These are phyloP conservation scores for Deroplatys truncata DNA, from an alignment of 2,888 invertebrate species.

Conservation along the genomic window DNA sequence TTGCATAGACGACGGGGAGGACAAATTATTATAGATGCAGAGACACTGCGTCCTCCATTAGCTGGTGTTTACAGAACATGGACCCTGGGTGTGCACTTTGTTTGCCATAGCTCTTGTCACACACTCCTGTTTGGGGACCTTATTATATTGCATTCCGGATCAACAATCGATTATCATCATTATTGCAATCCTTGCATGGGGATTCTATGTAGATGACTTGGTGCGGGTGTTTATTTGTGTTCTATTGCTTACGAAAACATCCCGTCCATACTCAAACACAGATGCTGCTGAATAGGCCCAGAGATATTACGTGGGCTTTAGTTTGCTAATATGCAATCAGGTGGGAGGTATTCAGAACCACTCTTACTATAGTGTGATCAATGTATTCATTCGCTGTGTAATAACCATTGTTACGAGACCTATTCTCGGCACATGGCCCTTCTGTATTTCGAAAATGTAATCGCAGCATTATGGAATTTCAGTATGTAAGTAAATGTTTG, in stretches of 20 bases:
- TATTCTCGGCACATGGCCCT: too few species aligned
- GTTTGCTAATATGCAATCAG: neutral
- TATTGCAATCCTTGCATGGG: neutral
- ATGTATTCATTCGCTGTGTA: neutral
- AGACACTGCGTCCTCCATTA: neutral
- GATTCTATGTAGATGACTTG: neutral
- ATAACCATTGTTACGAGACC: too few species aligned
- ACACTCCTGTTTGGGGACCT: neutral
- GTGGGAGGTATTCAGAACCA: neutral
- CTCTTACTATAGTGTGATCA: neutral
- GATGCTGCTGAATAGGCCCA: neutral
- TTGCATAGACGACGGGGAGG: neutral
- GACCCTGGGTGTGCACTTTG: neutral
- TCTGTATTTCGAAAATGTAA: too few species aligned
- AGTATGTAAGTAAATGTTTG: too few species aligned
- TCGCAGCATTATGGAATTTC: too few species aligned
- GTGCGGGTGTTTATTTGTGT: neutral
- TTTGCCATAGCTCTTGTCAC: neutral
- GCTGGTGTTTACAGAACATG: neutral
- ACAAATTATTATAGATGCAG: neutral
- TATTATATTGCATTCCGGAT: neutral
- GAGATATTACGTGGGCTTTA: neutral
- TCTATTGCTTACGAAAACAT: neutral
- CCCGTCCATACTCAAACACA: neutral
- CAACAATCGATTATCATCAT: neutral